These are phyloP conservation scores for Leucophenga montana DNA, from an alignment of 2,888 invertebrate species.

Conservation along the genomic window DNA sequence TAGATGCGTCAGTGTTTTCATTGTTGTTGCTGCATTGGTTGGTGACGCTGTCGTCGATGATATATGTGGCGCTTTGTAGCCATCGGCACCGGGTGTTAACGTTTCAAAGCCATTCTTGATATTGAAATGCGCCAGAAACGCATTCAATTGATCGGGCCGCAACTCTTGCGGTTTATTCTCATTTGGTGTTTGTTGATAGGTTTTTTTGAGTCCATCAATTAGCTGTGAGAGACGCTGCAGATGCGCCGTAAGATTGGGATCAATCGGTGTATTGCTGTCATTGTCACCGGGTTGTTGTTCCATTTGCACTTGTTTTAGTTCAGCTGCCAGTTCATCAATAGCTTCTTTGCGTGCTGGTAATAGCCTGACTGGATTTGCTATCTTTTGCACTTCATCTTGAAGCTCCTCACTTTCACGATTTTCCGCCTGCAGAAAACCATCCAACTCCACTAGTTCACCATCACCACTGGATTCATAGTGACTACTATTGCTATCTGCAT, in stretches of 20 bases:
- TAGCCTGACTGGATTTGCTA: constrained; percentile 32
- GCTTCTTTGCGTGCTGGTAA: constrained; percentile 21
- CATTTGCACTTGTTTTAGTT: constrained; percentile 37
- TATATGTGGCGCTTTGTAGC: constrained; percentile 10
- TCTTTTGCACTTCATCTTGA: no score
- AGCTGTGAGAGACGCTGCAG: constrained; percentile 71
- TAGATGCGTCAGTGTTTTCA: constrained; percentile 25
- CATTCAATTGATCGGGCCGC: constrained; percentile 72
- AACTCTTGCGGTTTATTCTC: constrained; percentile 60
- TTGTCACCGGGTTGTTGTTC: constrained; percentile 18
- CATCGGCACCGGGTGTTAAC: constrained; percentile 49
- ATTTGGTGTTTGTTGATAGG: constrained; percentile 57
- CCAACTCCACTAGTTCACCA: constrained; percentile 60
- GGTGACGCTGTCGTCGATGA: constrained; percentile 20
- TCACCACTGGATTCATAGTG: constrained; percentile 68
- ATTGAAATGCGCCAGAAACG: constrained; percentile 72
- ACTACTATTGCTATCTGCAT: constrained; percentile 19
- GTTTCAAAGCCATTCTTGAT: constrained; percentile 68
- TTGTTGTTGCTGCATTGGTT: constrained; percentile 11
- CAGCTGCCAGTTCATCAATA: constrained; percentile 35
- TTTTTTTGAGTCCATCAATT: constrained; percentile 70
- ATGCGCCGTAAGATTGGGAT: constrained; percentile 69
- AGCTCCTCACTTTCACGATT: constrained; percentile 52
- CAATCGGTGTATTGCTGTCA: constrained; percentile 48
- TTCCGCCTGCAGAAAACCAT: constrained; percentile 51